Base-by-base conservation (phyloP, 1,140 invertebrate species). In the Elymnias hypermnestra region DNA sequence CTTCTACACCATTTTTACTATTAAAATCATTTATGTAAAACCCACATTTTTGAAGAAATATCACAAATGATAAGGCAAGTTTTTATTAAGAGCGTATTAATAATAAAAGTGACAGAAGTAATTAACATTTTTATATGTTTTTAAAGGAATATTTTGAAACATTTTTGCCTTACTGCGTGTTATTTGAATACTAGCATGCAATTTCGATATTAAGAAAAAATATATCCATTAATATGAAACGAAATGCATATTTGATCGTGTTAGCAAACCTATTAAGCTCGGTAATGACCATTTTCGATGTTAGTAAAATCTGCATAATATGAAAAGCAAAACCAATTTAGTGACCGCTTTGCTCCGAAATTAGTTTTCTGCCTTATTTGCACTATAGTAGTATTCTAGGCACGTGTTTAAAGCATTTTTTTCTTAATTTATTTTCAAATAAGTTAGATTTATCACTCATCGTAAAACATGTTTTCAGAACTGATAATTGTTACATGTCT, bases 201-300 rank as follows among this genome's bases (percentile, higher is more conserved):
- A 64, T 60, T 22, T 43, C 19, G 42, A 33, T 55, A 60, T 64
- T 63, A 56, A 51, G 41, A 41, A 46, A 38, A 35, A 50, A 38
- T 38, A 54, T 38, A 33, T 31, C 13, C 36, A 39, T 36, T 39
- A 44, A 39, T 42, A 26, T n/a, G 42, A 43, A 44, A 33, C 15
- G n/a, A 43, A 29, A 51, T 43, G 26, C 18, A 51, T 43, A 39
- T 51, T 49, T 45, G 33, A 52, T 45, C 26, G 23, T 17, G 41
- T 35, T 37, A 43, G 38, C 26, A 49, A 49, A 42, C 31, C 28
- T 40, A 49, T 49, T 36, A 26, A 36, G 47, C 39, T 14, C 15
- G 15, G 22, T 50, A 50, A 50, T 50, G 31, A 43, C 47, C 33
- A 50, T 41, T 50, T 50, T 43, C 39, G 40, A 50, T 50, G 39